These are phyloP conservation scores for Caranx ignobilis DNA, from an alignment of 2,113 vertebrate species.

Conservation along the genomic window DNA sequence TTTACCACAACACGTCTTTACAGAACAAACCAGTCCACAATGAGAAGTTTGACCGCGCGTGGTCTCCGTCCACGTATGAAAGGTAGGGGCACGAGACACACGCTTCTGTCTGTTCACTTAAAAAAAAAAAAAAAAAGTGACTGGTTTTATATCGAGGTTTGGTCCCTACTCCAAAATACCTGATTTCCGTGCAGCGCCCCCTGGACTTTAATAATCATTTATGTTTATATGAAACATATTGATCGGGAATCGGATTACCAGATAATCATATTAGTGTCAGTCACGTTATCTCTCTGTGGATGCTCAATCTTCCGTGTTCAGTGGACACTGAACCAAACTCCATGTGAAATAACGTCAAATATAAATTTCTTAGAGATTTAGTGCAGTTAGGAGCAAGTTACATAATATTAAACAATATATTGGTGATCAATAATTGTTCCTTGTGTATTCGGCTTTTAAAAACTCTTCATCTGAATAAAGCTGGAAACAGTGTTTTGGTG, in stretches of 20 bases:
- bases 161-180: background rate
- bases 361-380: accelerated
- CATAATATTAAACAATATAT: background rate
- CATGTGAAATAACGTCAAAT: background rate
- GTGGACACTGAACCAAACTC: background rate
- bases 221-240: too few species aligned
- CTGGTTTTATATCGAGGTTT: background rate
- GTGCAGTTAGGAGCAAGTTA: accelerated
- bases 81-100: constrained; percentile 73
- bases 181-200: background rate
- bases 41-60: constrained; percentile 74
- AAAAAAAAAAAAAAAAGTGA: background rate
- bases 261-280: too few species aligned
- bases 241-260: too few species aligned
- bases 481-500: too few species aligned
- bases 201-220: background rate
- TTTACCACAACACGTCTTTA: constrained; percentile 85
- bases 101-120: background rate
- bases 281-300: too few species aligned
- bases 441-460: background rate
- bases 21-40: constrained; percentile 86
- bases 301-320: background rate
- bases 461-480: background rate
- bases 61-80: constrained; percentile 82
- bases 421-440: accelerated